Evolutionary conservation across 2,113 vertebrate genomes (phyloP), one percentile per base, ranked within the genome.

Genomic region (Clarias macrocephalus): DNA sequence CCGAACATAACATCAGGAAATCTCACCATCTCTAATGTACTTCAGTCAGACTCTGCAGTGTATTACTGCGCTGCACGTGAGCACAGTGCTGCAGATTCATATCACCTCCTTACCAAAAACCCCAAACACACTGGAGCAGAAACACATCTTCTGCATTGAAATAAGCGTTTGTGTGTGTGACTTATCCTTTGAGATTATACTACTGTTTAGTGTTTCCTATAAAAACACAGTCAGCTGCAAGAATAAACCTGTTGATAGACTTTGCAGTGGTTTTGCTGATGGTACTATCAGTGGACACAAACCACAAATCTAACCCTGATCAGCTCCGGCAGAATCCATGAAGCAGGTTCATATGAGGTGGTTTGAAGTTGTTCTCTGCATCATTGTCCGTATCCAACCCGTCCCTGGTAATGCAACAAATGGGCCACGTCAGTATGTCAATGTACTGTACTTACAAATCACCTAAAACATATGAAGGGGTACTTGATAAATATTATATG

Each of bases 41-140:
- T 2, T 0, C 2, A 1, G 0, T 87, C 89, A 91, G 88, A 94
- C 83, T 92, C 93, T 0, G 93, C 93, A 85, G 88, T 92, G 59
- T 94, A 93, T 88, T 94, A 93, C 90, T 95, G 94, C 13, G 93
- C 93, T 85, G 93, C 86, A 48, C 93, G 91, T 48, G 2, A 85
- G 54, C 94, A 95, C 93, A 88, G 91, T 94, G 92, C 90, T 92
- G 85, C 87, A 92, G 86, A 87, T 89, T 73, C 21, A 81, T 63
- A 19, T 48, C 77, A 68, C 2, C 18, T 25, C 84, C 25, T 85
- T 42, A 90, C 88, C 73, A 88, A 92, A 73, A 95, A 93, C 80
- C 89, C 84, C 48, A 86, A 65, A 63, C 52, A 76, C 73, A 10
- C 23, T 9, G 28, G 18, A 59, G 62, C 48, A 68, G 0, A 33